These are phyloP conservation scores for Gallinago nigripennis DNA, from an alignment of 2,797 vertebrate genomes.

Conservation along the genomic window DNA sequence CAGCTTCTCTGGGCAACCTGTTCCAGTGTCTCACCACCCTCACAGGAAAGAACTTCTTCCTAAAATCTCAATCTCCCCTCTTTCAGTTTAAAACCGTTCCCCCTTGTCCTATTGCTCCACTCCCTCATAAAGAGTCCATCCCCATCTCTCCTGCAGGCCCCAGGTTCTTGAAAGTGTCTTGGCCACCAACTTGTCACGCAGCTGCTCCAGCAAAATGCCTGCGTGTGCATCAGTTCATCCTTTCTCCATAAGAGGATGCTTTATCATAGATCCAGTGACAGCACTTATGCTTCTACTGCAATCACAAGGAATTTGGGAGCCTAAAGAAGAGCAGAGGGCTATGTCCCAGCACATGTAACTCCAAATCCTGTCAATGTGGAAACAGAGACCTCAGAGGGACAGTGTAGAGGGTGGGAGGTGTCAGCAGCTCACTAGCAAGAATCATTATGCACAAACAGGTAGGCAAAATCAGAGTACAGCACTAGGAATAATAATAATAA, in stretches of 20 bases:
- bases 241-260: neutral
- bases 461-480: neutral
- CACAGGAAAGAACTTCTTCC: too few species aligned
- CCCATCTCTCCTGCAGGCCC: too few species aligned
- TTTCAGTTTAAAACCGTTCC: too few species aligned
- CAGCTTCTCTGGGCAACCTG: too few species aligned
- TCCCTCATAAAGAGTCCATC: too few species aligned
- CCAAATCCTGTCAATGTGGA: neutral
- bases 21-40: too few species aligned
- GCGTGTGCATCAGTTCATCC: too few species aligned
- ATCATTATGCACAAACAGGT: neutral
- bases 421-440: neutral
- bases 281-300: neutral
- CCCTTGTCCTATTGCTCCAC: too few species aligned
- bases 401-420: neutral
- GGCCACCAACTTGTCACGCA: neutral
- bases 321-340: neutral
- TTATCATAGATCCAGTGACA: neutral
- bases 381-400: neutral
- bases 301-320: neutral
- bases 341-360: neutral
- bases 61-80: too few species aligned
- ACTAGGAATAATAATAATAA: neutral
- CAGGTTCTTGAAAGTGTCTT: neutral
- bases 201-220: neutral